Evolutionary conservation across 2,888 invertebrate genomes (phyloP).

Genomic region (Apotomis capreana): DNA sequence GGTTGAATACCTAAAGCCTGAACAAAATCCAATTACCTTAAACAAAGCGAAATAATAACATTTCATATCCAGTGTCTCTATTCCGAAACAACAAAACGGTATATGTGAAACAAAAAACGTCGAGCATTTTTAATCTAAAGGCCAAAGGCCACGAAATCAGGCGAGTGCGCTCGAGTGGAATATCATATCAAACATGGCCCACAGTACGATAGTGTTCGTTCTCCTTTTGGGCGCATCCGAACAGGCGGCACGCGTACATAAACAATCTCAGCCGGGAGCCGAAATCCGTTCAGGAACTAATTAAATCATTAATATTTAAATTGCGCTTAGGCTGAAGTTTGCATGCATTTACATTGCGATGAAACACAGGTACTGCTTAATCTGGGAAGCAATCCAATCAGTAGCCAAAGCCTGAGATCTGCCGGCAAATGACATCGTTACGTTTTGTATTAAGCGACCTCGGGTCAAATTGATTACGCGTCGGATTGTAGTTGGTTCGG

Average conservation of each 20-base stretch:
- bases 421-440: slow-evolving; percentile 51
- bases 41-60: slow-evolving; percentile 20
- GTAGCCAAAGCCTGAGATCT: slow-evolving; percentile 46
- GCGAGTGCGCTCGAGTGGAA: slow-evolving; percentile 12
- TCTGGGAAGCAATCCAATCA: slow-evolving; percentile 57
- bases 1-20: not conserved
- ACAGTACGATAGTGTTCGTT: not conserved
- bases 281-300: slow-evolving; percentile 32
- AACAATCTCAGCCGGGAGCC: slow-evolving; percentile 15
- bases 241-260: slow-evolving; percentile 26
- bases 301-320: slow-evolving; percentile 41
- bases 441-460: slow-evolving; percentile 46
- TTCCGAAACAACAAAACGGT: slow-evolving; percentile 5
- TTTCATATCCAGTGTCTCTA: not conserved
- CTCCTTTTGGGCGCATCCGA: not conserved
- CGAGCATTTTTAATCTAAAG: slow-evolving; percentile 17
- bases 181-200: slow-evolving; percentile 2
- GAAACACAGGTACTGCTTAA: slow-evolving; percentile 46
- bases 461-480: slow-evolving; percentile 28
- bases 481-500: not conserved
- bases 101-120: slow-evolving; percentile 5
- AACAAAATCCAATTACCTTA: slow-evolving; percentile 3
- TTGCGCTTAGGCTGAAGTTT: slow-evolving; percentile 23
- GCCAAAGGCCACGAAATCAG: slow-evolving; percentile 8
- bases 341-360: slow-evolving; percentile 31